Evolutionary conservation across 2,888 invertebrate species (phyloP), one percentile per base, ranked within the genome.

Genomic region (Metallyticus violacea): DNA sequence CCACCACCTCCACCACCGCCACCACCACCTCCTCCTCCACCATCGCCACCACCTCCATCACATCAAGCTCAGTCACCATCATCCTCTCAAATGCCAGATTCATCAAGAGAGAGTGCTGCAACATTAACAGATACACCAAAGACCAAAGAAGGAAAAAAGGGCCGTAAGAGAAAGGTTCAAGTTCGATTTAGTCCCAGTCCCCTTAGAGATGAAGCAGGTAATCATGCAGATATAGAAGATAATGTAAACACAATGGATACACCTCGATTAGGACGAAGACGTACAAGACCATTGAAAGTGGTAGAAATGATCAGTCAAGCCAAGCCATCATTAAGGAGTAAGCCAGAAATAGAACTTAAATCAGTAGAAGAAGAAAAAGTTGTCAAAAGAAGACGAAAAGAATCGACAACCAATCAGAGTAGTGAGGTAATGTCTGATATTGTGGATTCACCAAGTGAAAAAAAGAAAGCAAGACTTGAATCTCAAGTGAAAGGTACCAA

Each of bases 161-260:
- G 86, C 25, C 86, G 86, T 40, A 86, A 86, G 77, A 77, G 86
- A 25, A 86, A 86, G 30, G 79, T 77, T 79, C 87, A 86, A 79
- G 87, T 88, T 28, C 86, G 86, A 9, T 88, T 88, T 79, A 88
- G 87, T 79, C 88, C 87, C 6, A 86, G 84, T 80, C 84, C 80
- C 26, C 29, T 84, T 22, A 87, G 84, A 25, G 89, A 89, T 15
- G 89, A 89, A 79, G 87, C 83, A 77, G 86, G 77, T 25, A 80
- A 87, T 80, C 88, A 87, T 86, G 89, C 88, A 7, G 89, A 89
- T 85, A 87, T 87, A 77, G 88, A 86, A 76, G 88, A 88, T 30
- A 88, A 89, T 30, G 85, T 88, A 29, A 30, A 86, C 3, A 85
- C 88, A 28, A 85, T 78, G 22, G 88, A 89, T 40, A 85, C 88